These are phyloP conservation scores for Ceratothoa steindachneri DNA, from an alignment of 2,888 invertebrate species.

Conservation along the genomic window DNA sequence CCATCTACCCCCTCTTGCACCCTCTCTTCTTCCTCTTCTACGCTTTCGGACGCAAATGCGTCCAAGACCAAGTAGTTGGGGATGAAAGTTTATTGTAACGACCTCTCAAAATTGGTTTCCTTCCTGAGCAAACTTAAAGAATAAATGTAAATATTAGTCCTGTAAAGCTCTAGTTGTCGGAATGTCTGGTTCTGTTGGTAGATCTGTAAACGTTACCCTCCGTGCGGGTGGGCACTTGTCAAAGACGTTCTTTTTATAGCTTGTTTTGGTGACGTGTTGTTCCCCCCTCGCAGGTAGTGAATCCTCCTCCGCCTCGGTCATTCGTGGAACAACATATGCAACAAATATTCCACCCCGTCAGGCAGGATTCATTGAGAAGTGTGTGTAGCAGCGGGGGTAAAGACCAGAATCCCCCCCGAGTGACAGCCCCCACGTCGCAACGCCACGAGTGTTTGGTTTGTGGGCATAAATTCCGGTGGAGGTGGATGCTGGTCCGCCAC, in stretches of 20 bases:
- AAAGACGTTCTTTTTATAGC: neutral
- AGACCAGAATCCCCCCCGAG: neutral
- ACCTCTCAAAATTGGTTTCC: no score
- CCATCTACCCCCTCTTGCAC: neutral
- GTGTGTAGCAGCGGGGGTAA: neutral
- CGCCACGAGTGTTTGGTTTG: constrained; percentile 35
- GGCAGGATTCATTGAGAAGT: neutral
- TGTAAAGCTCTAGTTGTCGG: no score
- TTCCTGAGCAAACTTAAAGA: no score
- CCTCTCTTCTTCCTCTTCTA: neutral
- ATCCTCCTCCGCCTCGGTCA: neutral
- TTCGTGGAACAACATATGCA: neutral
- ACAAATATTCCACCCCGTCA: constrained; percentile 3
- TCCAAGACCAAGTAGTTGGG: neutral
- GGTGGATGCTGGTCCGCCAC: constrained; percentile 42
- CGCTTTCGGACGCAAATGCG: neutral
- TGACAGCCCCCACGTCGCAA: neutral
- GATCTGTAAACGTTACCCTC: no score
- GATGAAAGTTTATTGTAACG: neutral
- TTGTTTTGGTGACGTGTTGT: constrained; percentile 12
- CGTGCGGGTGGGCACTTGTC: no score
- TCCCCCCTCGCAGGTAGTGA: constrained; percentile 3
- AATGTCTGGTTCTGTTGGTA: no score
- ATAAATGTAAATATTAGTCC: no score
- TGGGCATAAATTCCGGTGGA: constrained; percentile 43